phyloP scores from a whole-genome alignment of 1,140 invertebrate species.

The Choristoneura fumiferana region DNA sequence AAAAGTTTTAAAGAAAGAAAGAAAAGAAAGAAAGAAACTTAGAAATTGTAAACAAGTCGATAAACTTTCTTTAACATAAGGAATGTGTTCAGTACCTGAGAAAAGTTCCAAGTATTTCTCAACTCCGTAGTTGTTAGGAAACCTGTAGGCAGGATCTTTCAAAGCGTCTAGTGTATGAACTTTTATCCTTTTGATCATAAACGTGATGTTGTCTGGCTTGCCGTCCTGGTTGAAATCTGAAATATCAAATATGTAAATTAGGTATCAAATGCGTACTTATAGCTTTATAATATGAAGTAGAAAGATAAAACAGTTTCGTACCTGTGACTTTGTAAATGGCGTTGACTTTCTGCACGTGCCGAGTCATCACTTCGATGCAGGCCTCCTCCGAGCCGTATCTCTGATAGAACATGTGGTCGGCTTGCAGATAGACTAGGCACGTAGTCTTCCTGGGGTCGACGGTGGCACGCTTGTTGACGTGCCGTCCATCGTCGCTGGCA shows the following conservation, averaged over 20 bases:
- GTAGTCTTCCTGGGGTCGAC: slow-evolving; percentile 90
- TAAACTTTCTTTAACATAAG: neutral
- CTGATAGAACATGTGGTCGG: slow-evolving; percentile 96
- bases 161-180: slow-evolving; percentile 92
- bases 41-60: too few relatives aligned
- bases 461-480: slow-evolving; percentile 85
- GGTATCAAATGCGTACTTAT: neutral
- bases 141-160: slow-evolving; percentile 91
- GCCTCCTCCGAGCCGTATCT: slow-evolving; percentile 95
- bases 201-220: slow-evolving; percentile 94
- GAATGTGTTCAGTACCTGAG: slow-evolving; percentile 81
- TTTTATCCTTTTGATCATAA: slow-evolving; percentile 98
- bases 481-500: slow-evolving; percentile 77
- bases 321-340: slow-evolving; percentile 94
- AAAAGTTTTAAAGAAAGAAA: too few relatives aligned
- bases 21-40: too few relatives aligned
- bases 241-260: slow-evolving; percentile 49
- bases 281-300: neutral
- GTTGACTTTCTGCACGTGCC: slow-evolving; percentile 96
- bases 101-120: slow-evolving; percentile 96
- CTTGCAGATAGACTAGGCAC: slow-evolving; percentile 96
- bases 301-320: slow-evolving; percentile 61
- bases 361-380: slow-evolving; percentile 96
- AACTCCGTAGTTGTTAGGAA: slow-evolving; percentile 95
- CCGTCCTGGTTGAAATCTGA: slow-evolving; percentile 96